Percentiles rank a stretch among this genome's conserved stretches.
Conservation (phyloP, 1,140 invertebrate species). For the Neelides sp. region DNA sequence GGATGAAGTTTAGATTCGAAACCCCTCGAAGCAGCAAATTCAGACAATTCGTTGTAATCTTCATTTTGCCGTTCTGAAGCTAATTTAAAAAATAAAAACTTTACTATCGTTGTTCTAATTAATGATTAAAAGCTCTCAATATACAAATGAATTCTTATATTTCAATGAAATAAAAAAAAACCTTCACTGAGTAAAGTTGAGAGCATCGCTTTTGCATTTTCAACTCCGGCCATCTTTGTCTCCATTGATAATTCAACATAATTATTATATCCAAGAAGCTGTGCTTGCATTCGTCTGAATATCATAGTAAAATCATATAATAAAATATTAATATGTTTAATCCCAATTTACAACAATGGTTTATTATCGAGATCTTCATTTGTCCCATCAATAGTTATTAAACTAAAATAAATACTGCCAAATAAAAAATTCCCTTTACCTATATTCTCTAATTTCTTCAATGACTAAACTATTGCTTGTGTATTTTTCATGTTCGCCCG, state of each 20-base stretch:
- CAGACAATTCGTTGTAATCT: slow-evolving; percentile 57
- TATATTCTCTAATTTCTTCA: slow-evolving; percentile 66
- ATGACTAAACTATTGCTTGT: slow-evolving; percentile 58
- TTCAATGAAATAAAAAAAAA: slow-evolving; percentile 10
- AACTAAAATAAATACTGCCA: too few relatives aligned
- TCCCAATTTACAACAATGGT: too few relatives aligned
- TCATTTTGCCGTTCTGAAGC: slow-evolving; percentile 55
- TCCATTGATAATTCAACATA: slow-evolving; percentile 80
- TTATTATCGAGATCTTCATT: too few relatives aligned
- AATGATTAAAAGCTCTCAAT: too few relatives aligned
- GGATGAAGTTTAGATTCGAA: slow-evolving; percentile 54
- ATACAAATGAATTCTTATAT: not conserved
- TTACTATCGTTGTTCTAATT: too few relatives aligned
- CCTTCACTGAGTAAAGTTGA: slow-evolving; percentile 43
- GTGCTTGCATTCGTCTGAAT: slow-evolving; percentile 56
- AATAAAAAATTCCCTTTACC: slow-evolving; percentile 38
- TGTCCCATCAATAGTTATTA: too few relatives aligned
- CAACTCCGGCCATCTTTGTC: slow-evolving; percentile 84
- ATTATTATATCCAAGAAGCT: slow-evolving; percentile 60
- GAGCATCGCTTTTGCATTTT: slow-evolving; percentile 62
- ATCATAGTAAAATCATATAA: too few relatives aligned
- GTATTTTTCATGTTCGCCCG: slow-evolving; percentile 47
- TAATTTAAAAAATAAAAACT: slow-evolving; percentile 30
- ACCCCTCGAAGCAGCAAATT: slow-evolving; percentile 61
- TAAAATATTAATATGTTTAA: too few relatives aligned